Evolutionary conservation across 1,140 invertebrate genomes (phyloP).

Genomic region (Ceratosolen fusciceps): DNA sequence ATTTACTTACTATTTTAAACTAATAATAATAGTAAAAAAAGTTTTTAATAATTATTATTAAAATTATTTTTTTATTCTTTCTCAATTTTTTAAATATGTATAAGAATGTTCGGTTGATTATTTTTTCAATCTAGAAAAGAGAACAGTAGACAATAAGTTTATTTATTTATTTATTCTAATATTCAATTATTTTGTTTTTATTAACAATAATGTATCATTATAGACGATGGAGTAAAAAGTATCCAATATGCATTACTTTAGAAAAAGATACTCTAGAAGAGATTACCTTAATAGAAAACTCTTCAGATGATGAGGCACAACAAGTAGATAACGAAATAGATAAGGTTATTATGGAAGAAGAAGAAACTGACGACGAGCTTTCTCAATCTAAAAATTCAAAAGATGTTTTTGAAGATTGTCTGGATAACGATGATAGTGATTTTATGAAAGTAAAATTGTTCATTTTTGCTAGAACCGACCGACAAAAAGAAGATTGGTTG

Average conservation of each 20-base stretch:
- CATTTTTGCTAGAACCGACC: constrained; percentile 85
- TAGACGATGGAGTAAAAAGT: constrained; percentile 92
- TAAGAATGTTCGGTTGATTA: no score
- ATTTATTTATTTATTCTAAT: no score
- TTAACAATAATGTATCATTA: constrained; percentile 43
- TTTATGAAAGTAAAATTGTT: constrained; percentile 70
- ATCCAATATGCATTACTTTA: constrained; percentile 84
- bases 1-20: no score
- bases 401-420: constrained; percentile 64
- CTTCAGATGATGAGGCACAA: constrained; percentile 59
- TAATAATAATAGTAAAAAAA: no score
- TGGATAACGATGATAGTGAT: constrained; percentile 58
- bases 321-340: constrained; percentile 57
- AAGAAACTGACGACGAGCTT: constrained; percentile 62
- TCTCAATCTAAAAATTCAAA: constrained; percentile 59
- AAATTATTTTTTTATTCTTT: no score
- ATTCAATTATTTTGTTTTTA: no score
- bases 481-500: constrained; percentile 95
- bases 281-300: constrained; percentile 57
- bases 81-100: no score
- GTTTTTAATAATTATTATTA: no score
- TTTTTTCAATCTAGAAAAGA: no score
- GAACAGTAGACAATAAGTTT: no score
- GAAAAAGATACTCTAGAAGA: constrained; percentile 61
- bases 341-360: constrained; percentile 60